These are phyloP conservation scores for Liodrosophila aerea DNA, from an alignment of 2,888 invertebrate species.

Conservation along the genomic window DNA sequence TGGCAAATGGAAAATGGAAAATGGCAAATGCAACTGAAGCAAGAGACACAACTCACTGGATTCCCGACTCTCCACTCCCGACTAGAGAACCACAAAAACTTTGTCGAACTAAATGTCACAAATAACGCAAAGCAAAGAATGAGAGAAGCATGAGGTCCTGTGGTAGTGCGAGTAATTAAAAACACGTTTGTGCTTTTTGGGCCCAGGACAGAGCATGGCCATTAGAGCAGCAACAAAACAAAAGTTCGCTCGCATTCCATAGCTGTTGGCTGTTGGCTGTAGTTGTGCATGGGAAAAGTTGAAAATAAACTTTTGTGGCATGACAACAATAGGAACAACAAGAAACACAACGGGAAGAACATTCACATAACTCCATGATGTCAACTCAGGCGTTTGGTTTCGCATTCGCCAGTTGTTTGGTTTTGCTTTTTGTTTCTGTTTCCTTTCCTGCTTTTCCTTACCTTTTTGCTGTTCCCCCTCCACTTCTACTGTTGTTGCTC, in stretches of 20 bases:
- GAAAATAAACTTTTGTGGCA: slow-evolving; percentile 76
- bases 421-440: slow-evolving; percentile 30
- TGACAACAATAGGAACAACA: slow-evolving; percentile 43
- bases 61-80: too few species aligned
- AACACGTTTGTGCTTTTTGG: slow-evolving; percentile 74
- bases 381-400: slow-evolving; percentile 75
- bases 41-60: neutral
- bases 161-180: slow-evolving; percentile 74
- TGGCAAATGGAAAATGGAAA: slow-evolving; percentile 44
- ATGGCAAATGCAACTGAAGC: slow-evolving; percentile 50
- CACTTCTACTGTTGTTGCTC: slow-evolving; percentile 15
- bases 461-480: slow-evolving; percentile 25
- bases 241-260: slow-evolving; percentile 65
- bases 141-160: slow-evolving; percentile 3
- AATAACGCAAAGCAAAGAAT: slow-evolving; percentile 27
- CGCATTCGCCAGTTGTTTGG: slow-evolving; percentile 51
- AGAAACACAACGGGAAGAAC: slow-evolving; percentile 21
- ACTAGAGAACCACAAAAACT: slow-evolving; percentile 21
- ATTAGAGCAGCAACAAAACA: slow-evolving; percentile 50
- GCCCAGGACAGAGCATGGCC: slow-evolving; percentile 27
- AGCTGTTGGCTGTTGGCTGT: too few species aligned
- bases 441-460: slow-evolving; percentile 6
- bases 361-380: slow-evolving; percentile 68
- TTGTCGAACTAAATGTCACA: slow-evolving; percentile 50
- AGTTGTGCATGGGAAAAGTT: slow-evolving; percentile 72